Percentiles rank a stretch among this genome's conserved stretches.
Evolutionary conservation across 2,888 invertebrate genomes (phyloP).

Genomic region (Tromatobia lineatoria): DNA sequence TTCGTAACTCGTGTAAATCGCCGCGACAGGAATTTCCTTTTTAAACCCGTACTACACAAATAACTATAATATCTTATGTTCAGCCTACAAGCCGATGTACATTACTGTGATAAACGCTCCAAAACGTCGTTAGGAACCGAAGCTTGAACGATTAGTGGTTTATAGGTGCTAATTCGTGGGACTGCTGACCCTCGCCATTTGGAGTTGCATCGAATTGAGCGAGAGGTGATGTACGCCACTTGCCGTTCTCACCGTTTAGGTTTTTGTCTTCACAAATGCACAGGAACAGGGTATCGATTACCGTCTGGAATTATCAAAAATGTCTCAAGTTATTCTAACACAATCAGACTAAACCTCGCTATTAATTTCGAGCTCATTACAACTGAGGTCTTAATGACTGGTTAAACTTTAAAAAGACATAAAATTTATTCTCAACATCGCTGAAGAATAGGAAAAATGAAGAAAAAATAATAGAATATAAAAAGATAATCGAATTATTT

Average conservation of each 20-base stretch:
- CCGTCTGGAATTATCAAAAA: constrained; percentile 89
- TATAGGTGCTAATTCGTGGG: constrained; percentile 86
- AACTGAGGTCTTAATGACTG: too few relatives aligned
- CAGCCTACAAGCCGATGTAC: constrained; percentile 14
- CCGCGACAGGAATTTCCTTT: too few relatives aligned
- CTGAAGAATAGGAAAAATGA: too few relatives aligned
- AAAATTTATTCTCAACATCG: too few relatives aligned
- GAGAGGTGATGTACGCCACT: constrained; percentile 82
- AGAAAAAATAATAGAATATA: too few relatives aligned
- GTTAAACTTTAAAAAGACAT: too few relatives aligned
- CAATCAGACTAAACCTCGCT: not conserved
- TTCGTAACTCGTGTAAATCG: too few relatives aligned
- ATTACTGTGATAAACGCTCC: not conserved
- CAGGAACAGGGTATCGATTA: constrained; percentile 96
- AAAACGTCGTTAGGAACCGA: not conserved
- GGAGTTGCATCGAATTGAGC: constrained; percentile 79
- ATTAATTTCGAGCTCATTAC: too few relatives aligned
- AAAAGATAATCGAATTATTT: too few relatives aligned
- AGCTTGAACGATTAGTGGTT: constrained; percentile 77
- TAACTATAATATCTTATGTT: not conserved
- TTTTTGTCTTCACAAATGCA: constrained; percentile 98
- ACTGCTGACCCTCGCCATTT: constrained; percentile 82
- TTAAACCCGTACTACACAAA: too few relatives aligned
- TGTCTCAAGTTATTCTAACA: not conserved
- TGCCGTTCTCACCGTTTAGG: constrained; percentile 91